Percentiles rank a stretch among this genome's conserved stretches.
Evolutionary conservation across 2,888 invertebrate genomes (phyloP).

Genomic region (Dicyrtomina minuta): DNA sequence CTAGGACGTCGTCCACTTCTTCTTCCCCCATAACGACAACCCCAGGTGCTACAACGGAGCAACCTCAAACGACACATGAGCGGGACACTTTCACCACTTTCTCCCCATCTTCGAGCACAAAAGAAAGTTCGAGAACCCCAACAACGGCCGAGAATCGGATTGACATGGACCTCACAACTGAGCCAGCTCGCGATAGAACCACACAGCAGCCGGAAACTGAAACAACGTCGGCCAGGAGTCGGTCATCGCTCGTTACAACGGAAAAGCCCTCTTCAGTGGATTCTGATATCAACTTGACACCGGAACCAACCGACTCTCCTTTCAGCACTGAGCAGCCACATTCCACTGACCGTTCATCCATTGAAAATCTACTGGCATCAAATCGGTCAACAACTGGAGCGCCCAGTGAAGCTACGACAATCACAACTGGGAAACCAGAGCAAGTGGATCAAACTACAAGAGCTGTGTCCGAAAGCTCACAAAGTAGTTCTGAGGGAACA

Average conservation of each 20-base stretch:
- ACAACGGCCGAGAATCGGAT: neutral
- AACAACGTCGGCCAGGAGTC: no score
- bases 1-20: neutral
- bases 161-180: constrained; percentile 35
- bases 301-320: neutral
- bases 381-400: constrained; percentile 44
- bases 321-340: constrained; percentile 8
- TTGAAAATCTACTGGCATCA: constrained; percentile 4
- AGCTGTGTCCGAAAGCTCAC: neutral
- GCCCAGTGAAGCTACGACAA: neutral
- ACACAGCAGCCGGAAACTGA: neutral
- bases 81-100: neutral
- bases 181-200: neutral
- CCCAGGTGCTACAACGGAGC: neutral
- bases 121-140: neutral
- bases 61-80: constrained; percentile 8
- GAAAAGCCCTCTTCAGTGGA: neutral
- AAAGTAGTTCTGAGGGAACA: neutral
- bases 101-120: neutral
- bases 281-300: neutral
- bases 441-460: neutral
- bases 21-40: no score
- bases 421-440: neutral
- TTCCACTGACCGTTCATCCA: no score
- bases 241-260: neutral